Evolutionary conservation across 2,797 vertebrate species (phyloP).

Genomic region (Enteromius anoplus): DNA sequence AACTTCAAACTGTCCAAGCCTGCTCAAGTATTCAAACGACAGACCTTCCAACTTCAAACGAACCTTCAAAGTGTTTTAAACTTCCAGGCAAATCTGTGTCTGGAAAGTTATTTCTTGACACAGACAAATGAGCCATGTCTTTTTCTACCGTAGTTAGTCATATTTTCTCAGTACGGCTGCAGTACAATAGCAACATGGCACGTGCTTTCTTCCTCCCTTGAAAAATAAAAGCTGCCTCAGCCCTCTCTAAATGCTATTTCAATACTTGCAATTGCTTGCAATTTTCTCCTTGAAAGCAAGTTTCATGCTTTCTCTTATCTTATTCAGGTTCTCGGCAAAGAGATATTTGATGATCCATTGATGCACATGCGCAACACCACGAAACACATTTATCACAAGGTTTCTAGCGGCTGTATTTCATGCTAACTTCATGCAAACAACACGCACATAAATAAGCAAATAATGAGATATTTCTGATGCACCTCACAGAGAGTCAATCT

Average conservation of each 20-base stretch:
- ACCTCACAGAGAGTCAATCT: slow-evolving; percentile 68
- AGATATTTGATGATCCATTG: background rate
- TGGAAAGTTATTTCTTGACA: background rate
- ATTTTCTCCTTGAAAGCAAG: background rate
- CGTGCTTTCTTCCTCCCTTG: background rate
- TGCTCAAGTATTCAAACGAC: too few relatives aligned
- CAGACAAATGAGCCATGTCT: background rate
- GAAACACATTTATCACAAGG: background rate
- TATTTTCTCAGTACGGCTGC: background rate
- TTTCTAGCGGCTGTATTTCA: background rate
- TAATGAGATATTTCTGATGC: slow-evolving; percentile 51
- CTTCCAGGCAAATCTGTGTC: background rate
- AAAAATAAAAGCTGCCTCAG: slow-evolving; percentile 10
- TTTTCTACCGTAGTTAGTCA: background rate
- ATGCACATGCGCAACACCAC: background rate
- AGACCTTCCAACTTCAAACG: background rate
- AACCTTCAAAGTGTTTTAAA: slow-evolving; percentile 10
- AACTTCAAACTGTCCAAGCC: background rate
- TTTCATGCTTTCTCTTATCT: background rate
- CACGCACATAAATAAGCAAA: slow-evolving; percentile 43
- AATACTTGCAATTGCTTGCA: slow-evolving; percentile 29
- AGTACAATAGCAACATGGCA: background rate
- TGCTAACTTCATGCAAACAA: slow-evolving; percentile 19
- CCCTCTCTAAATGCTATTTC: slow-evolving; percentile 17
- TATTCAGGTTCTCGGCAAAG: background rate